Evolutionary conservation across 1,140 invertebrate genomes (phyloP), one percentile per base, ranked within the genome.

Genomic region (Chionoecetes opilio): DNA sequence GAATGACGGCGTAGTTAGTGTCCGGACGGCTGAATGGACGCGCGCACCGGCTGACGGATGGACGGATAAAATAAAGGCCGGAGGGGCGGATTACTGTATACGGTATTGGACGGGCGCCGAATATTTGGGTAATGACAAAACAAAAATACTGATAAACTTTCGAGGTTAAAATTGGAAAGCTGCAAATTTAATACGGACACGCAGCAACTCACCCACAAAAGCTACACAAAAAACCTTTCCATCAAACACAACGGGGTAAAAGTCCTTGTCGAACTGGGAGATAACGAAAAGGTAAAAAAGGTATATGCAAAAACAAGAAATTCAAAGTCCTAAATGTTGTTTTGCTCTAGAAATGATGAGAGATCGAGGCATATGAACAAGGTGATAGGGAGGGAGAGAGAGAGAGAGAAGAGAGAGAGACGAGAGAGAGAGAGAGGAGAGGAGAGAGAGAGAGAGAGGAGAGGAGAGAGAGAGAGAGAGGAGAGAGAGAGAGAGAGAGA

Each of bases 1-100:
- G 63, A 75, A 75, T 75, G 63, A 75, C 63, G 63, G 63, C 63
- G 63, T 75, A 75, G 63, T 75, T 75, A 75, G 63, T 75, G 63
- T 75, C 63, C 63, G 63, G 63, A 75, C 63, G 63, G 63, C 63
- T 75, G 63, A 75, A 75, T 75, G 63, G 63, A 75, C n/a, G 63
- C 63, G 21, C 63, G n/a, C 63, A 26, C 63, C 63, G 21, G 63
- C 63, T 75, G 63, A 75, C 63, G 63, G 63, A 75, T 75, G 63
- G 63, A 26, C 63, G 63, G 63, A 75, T 75, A 75, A 75, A 75
- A 75, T 75, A 75, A 75, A 75, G 63, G 63, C 21, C 63, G 26
- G 63, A 75, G n/a, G 63, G 63, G 21, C 63, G n/a, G 63, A 75
- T 75, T 75, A 75, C 63, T 75, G n/a, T 75, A 75, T 75, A 75